Percentiles rank a stretch among this genome's conserved stretches.
Conservation (phyloP, 2,797 vertebrate genomes). For the Cheracebus regulus region DNA sequence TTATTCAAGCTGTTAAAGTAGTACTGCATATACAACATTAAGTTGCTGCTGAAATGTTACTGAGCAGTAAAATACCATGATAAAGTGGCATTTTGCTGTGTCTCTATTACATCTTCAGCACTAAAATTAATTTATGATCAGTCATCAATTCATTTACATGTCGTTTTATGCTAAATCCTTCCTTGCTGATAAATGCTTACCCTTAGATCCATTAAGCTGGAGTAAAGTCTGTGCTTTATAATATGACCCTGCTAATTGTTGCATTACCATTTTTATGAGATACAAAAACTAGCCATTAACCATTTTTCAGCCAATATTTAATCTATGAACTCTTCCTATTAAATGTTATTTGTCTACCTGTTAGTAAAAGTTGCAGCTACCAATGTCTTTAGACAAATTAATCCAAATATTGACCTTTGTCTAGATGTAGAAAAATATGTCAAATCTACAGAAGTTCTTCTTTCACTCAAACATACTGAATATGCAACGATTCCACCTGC, state of each 20-base stretch:
- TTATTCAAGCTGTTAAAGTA: conserved; percentile 84
- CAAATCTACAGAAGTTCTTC: conserved; percentile 58
- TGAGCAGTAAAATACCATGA: conserved; percentile 87
- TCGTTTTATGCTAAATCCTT: conserved; percentile 92
- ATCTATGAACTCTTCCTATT: conserved; percentile 78
- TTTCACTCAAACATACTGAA: conserved; percentile 58
- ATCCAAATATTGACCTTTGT: conserved; percentile 76
- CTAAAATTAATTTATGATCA: conserved; percentile 97
- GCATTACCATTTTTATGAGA: conserved; percentile 91
- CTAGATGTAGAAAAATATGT: conserved; percentile 55
- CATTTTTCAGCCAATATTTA: conserved; percentile 80
- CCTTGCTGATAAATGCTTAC: conserved; percentile 90
- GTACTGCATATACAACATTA: conserved; percentile 83
- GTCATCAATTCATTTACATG: conserved; percentile 95
- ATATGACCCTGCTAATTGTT: conserved; percentile 89
- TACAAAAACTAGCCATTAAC: conserved; percentile 84
- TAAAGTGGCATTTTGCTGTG: conserved; percentile 88
- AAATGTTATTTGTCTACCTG: conserved; percentile 77
- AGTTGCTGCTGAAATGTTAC: conserved; percentile 87
- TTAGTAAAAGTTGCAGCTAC: conserved; percentile 70
- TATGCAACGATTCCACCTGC: background rate
- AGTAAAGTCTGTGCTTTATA: conserved; percentile 88
- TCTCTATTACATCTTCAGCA: conserved; percentile 89
- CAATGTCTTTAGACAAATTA: conserved; percentile 75
- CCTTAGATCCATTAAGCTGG: conserved; percentile 87